Base-by-base conservation (phyloP, 2,113 vertebrate genomes). In the Silurus asotus region DNA sequence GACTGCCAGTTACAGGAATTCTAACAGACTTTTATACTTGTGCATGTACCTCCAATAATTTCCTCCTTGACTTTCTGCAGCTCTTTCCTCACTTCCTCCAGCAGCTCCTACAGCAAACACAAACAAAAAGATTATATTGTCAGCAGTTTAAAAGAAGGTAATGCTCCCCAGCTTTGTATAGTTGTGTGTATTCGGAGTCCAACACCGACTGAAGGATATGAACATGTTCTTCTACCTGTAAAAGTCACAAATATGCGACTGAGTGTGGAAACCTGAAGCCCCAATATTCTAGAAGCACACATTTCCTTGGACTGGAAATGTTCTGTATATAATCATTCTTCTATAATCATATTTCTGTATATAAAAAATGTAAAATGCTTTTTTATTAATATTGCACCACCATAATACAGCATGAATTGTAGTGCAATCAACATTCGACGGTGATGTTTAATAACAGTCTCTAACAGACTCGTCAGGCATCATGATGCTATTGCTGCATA, bases 21-120 rank as follows among this genome's bases (percentile, higher is more conserved):
- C 20, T 6, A 49, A 74, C 19, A 77, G 10, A 7, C 48, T 49
- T 72, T 48, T 45, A 48, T 2, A 10, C 20, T 23, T 62, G 8
- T 37, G 28, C 0, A 70, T 86, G 91, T 45, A 94, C 97, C 96
- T 94, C 95, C 95, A 74, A 98, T 97, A 61, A 98, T 98, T 92
- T 98, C 97, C 76, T 98, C 96, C 89, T 98, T 98, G 83, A 98
- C 93, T 91, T 97, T 98, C 93, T 96, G 97, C 49, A 98, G 86
- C 88, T 98, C 97, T 91, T 96, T 96, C 85, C 96, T 94, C 92
- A 98, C 96, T 88, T 97, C 97, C 84, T 98, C 96, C 82, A 98
- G 92, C 80, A 98, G 94, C 88, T 98, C 97, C 97, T 98, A 88
- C 72, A 93, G 76, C 55, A 58, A 37, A 82, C 37, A 84, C 15